phyloP scores from a whole-genome alignment of 92 coral and sea anemone species.

The Bergia puertoricense region DNA sequence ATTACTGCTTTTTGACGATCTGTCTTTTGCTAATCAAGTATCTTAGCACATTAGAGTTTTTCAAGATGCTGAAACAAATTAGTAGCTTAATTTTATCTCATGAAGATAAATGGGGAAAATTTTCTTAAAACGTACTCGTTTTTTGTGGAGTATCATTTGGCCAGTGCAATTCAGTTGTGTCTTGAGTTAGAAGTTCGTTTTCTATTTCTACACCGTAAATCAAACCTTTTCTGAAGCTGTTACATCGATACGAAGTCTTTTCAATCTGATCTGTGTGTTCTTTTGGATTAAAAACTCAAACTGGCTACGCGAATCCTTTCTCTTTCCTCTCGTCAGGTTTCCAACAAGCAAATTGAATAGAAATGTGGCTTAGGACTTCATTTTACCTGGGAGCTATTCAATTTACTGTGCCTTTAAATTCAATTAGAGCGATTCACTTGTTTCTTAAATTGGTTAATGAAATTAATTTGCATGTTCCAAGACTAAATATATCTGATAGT shows the following conservation, averaged over 20 bases:
- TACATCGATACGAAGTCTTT: too few relatives aligned
- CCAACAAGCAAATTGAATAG: background rate
- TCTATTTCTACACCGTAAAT: background rate
- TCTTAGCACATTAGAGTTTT: background rate
- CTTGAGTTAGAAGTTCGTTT: background rate
- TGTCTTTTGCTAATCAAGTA: background rate
- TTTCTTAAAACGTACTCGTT: background rate
- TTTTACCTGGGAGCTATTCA: background rate
- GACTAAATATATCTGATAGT: background rate
- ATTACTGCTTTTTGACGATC: background rate
- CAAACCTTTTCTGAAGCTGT: too few relatives aligned
- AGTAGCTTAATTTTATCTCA: background rate
- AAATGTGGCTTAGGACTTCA: background rate
- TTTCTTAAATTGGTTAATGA: slow-evolving; percentile 29
- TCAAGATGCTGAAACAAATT: background rate
- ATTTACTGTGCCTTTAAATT: background rate
- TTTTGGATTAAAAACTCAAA: background rate
- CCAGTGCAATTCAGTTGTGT: background rate
- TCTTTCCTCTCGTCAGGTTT: background rate
- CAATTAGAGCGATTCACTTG: background rate
- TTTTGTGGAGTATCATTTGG: background rate
- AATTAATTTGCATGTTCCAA: background rate
- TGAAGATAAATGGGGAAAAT: background rate
- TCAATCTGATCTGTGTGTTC: too few relatives aligned
- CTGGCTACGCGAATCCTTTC: background rate